Evolutionary conservation across 2,888 invertebrate genomes (phyloP), one percentile per base, ranked within the genome.

Genomic region (Geophilus truncorum): DNA sequence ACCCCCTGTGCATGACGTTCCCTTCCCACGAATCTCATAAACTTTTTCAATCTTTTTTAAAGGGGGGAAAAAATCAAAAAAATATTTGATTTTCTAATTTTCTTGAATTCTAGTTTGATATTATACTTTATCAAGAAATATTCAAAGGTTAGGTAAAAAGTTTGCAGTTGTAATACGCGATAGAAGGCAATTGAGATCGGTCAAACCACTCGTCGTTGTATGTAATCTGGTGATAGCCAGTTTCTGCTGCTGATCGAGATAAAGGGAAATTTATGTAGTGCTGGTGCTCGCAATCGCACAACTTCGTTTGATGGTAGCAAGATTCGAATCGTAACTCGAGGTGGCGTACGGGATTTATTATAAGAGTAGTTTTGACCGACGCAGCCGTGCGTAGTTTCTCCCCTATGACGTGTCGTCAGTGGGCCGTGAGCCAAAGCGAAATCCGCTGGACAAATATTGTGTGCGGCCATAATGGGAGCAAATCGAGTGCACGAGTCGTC

Each of bases 141-240:
- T 62, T 25, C 62, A 62, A 45, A 15, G n/a, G 62, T 9, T 21
- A 10, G 62, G 7, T 62, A 25, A 15, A 25, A 62, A 62, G 12
- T 62, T 62, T 62, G 23, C 45, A 45, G 45, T 62, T 62, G 28
- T 25, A 62, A 23, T 25, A 25, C 3, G 7, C 23, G 25, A 62
- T 62, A 62, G 25, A 62, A 62, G 15, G 62, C 62, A 62, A 62
- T 62, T 62, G 62, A 62, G 62, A 62, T 62, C 62, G 62, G 62
- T 25, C 62, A 25, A 62, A 62, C 62, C 62, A 62, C 62, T 62
- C 62, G 62, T 25, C 62, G 62, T 62, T 62, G 62, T 62, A 25
- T 62, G 62, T 62, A 62, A 62, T 62, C 62, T 62, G 62, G 62
- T 62, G 62, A 62, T 62, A 62, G 62, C 62, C 62, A 62, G 62